phyloP scores from a whole-genome alignment of 2,113 vertebrate species.

The Rostratula benghalensis region DNA sequence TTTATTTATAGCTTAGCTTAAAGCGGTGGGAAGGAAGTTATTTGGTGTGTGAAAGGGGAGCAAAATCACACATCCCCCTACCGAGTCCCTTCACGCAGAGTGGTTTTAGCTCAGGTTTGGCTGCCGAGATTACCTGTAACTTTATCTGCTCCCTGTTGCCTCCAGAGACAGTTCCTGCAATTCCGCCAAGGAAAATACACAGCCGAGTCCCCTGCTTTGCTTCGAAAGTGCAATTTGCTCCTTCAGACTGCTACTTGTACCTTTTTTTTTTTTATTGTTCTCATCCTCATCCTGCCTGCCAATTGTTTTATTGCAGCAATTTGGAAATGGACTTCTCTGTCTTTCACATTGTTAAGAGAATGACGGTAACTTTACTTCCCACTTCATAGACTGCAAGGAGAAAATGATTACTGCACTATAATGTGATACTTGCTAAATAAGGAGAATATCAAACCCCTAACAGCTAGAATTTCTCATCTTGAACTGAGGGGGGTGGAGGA shows the following conservation, averaged over 20 bases:
- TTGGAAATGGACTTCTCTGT: slow-evolving; percentile 6
- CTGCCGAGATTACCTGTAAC: not conserved
- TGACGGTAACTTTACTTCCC: not conserved
- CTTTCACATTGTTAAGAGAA: not conserved
- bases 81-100: not conserved
- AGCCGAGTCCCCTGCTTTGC: not conserved
- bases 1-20: not conserved
- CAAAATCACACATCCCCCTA: not conserved
- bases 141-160: not conserved
- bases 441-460: not conserved
- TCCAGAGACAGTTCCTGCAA: not conserved
- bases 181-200: not conserved
- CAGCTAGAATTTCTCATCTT: not conserved
- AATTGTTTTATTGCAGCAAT: not conserved
- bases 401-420: not conserved
- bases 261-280: not conserved
- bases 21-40: not conserved
- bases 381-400: not conserved
- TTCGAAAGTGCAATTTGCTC: not conserved
- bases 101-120: fast-evolving
- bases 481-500: not conserved
- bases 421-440: not conserved
- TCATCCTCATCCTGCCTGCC: not conserved
- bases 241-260: not conserved
- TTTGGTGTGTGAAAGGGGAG: not conserved